Conservation (phyloP, 2,113 vertebrate genomes). For the Thalassarche chlororhynchos region DNA sequence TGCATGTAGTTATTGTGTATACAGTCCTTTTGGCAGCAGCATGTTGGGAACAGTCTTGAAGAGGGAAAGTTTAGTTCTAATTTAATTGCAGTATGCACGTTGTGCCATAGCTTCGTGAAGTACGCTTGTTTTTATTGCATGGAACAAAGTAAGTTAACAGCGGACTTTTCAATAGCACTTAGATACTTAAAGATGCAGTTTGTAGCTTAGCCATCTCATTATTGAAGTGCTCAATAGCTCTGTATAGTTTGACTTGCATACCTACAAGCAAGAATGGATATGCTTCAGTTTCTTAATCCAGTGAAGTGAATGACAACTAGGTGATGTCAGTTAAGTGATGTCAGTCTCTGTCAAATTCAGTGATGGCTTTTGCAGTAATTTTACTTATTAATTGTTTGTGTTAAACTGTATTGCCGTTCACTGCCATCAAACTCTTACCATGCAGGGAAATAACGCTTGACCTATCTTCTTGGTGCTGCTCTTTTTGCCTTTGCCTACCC, state of each 20-base stretch:
- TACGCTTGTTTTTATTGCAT: background rate
- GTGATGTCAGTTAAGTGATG: background rate
- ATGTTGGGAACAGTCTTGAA: background rate
- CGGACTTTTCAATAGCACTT: background rate
- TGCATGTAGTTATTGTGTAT: background rate
- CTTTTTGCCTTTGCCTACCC: background rate
- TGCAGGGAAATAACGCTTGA: background rate
- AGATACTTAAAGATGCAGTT: background rate
- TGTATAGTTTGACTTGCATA: background rate
- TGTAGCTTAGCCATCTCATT: background rate
- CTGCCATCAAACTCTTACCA: background rate
- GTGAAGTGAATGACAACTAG: background rate
- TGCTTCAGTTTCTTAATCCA: background rate
- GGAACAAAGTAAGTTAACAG: background rate
- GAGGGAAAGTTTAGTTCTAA: background rate
- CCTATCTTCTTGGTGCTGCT: background rate
- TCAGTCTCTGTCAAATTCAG: background rate
- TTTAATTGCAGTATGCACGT: background rate
- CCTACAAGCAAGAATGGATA: background rate
- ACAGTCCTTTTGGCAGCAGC: background rate
- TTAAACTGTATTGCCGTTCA: background rate
- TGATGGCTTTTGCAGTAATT: background rate
- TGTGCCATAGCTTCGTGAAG: background rate
- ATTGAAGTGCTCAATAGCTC: background rate
- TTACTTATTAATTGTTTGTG: background rate